These are phyloP conservation scores for Xenus cinereus DNA, from an alignment of 2,113 vertebrate species.

Conservation along the genomic window DNA sequence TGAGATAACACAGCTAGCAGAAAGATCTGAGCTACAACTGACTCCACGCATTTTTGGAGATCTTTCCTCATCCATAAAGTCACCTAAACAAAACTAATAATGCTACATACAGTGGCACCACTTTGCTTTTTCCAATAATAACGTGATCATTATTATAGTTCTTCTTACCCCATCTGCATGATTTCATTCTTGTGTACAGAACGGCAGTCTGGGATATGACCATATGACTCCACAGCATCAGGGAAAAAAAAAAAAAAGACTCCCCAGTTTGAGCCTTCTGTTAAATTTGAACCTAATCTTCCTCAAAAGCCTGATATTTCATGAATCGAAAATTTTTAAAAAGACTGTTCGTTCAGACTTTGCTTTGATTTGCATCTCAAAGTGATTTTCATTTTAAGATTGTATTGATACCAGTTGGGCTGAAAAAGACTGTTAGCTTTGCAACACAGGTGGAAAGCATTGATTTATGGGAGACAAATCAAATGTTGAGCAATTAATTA, in stretches of 20 bases:
- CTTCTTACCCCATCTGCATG: background rate
- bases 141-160: background rate
- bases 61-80: background rate
- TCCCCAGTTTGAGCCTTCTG: background rate
- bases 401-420: background rate
- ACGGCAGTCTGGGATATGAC: background rate
- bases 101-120: background rate
- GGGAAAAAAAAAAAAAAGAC: background rate
- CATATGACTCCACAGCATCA: background rate
- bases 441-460: background rate
- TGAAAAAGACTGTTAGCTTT: background rate
- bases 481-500: background rate
- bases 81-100: background rate
- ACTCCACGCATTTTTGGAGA: background rate
- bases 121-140: background rate
- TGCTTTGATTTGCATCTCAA: background rate
- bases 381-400: background rate
- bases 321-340: background rate
- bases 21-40: background rate
- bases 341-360: background rate
- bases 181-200: background rate
- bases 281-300: background rate
- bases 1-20: background rate
- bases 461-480: background rate
- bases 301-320: background rate